Base-by-base conservation (phyloP, 2,888 invertebrate species). In the Erebia ligea region DNA sequence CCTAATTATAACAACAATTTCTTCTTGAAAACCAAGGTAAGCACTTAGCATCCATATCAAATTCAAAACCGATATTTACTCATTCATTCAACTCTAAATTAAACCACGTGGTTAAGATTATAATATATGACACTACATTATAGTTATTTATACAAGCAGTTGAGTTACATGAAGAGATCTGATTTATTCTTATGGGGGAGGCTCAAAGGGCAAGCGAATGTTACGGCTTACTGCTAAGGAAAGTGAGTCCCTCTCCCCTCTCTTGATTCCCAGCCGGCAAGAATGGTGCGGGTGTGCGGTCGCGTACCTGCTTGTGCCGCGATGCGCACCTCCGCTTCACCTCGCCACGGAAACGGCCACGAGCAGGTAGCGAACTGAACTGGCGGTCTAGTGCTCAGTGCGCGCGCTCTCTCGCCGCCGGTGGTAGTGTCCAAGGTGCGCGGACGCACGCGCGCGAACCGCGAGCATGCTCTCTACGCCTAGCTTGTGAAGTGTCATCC, bases 371-470 rank as follows among this genome's bases (percentile, higher is more conserved):
- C 84, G 85, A 81, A 78, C 85, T 80, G 73, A 81, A 78, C 85
- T 80, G 73, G 67, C 72, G 82, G 57, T 56, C 42, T 54, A 40
- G 64, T 64, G 66, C 85, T 92, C 92, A 92, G 92, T 93, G 91
- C 89, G 92, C 92, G 92, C 92, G 92, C 83, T 92, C 92, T 85
- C 91, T 92, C 91, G 92, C 86, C 88, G 91, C 86, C 87, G 85
- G 86, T 88, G 92, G 92, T 92, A 92, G 92, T 92, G 92, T 92
- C 83, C 82, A 87, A 84, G 81, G 86, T 86, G 90, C 89, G 90
- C 88, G 87, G 83, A 84, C 86, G 89, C 87, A 85, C 83, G 85
- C 86, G 88, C 84, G 83, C 81, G 77, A 77, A 76, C 79, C 84
- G 87, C 83, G 85, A 91, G 81, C 88, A 92, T 92, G 92, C 82